phyloP scores from a whole-genome alignment of 92 coral and sea anemone species.

The Chrysogorgia sp. region DNA sequence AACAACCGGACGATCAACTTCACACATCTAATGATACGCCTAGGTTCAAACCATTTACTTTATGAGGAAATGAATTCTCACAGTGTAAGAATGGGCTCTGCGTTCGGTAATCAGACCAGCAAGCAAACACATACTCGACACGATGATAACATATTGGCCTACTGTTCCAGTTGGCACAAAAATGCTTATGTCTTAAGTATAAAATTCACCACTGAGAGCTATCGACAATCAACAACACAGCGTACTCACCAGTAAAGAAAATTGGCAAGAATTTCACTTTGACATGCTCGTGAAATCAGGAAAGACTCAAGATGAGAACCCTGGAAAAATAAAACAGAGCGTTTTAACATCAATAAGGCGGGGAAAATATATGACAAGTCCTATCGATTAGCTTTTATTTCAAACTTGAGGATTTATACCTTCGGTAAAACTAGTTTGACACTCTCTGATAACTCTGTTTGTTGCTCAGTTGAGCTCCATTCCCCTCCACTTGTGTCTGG shows the following conservation, averaged over 20 bases:
- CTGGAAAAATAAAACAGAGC: conserved; percentile 35
- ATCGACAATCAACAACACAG: neutral
- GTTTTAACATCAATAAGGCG: too few species aligned
- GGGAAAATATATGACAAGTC: neutral
- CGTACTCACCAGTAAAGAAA: conserved; percentile 85
- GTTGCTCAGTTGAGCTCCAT: neutral
- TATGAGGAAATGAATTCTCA: too few species aligned
- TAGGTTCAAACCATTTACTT: too few species aligned
- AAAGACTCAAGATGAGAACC: conserved; percentile 81
- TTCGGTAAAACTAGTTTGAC: conserved; percentile 9
- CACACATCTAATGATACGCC: too few species aligned
- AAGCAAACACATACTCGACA: too few species aligned
- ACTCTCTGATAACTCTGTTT: conserved; percentile 10
- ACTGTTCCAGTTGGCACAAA: too few species aligned
- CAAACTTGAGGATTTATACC: neutral
- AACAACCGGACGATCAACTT: too few species aligned
- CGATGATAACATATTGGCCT: too few species aligned
- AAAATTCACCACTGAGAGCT: neutral
- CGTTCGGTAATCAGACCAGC: too few species aligned
- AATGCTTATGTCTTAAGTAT: too few species aligned
- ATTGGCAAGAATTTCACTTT: conserved; percentile 87
- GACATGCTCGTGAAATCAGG: conserved; percentile 87
- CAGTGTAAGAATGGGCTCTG: too few species aligned
- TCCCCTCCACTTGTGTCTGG: neutral
- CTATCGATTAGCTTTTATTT: neutral